Base-by-base conservation (phyloP, 2,888 invertebrate genomes). In the Apamea anceps region DNA sequence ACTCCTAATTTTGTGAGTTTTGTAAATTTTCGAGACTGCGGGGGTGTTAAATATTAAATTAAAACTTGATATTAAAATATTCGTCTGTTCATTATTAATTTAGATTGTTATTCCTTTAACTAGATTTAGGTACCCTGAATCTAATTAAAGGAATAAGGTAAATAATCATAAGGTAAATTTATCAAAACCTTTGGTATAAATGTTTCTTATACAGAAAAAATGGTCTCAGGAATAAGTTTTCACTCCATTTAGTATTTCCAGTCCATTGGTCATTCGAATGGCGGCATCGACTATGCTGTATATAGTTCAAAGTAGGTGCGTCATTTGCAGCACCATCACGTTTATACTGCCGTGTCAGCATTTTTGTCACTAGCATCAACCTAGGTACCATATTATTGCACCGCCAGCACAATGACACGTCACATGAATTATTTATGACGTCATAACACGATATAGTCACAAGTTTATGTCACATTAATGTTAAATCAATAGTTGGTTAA, bases 291-390 rank as follows among this genome's bases (percentile, higher is more conserved):
- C 12, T 54, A 42, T 71, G 25, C 18, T 10, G 12, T 42, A n/a
- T 15, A 13, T 32, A 54, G 51, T 63, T 79, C 15, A 54, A 51
- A 74, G 6, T 28, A 75, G 13, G 10, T 45, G 6, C 21, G 2
- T 81, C 68, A 67, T 81, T 81, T 72, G 66, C 60, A 81, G 48
- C 37, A 42, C 18, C 37, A 65, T 85, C 77, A 76, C 72, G 76
- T 83, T 68, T 45, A 48, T 48, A 15, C 13, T 62, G 68, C n/a
- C 66, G 54, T 75, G 67, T 66, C 71, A 75, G 48, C 48, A 72
- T 71, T 74, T 77, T 48, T 77, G 70, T 67, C 42, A 65, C 62
- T 67, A 75, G 51, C 71, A 60, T 62, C 60, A 51, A 75, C 63
- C 66, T 75, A 63, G 57, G 48, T 73, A 65, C 67, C 66, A 65